Evolutionary conservation across 2,113 vertebrate genomes (phyloP), one percentile per base, ranked within the genome.

Genomic region (Litocranius walleri): DNA sequence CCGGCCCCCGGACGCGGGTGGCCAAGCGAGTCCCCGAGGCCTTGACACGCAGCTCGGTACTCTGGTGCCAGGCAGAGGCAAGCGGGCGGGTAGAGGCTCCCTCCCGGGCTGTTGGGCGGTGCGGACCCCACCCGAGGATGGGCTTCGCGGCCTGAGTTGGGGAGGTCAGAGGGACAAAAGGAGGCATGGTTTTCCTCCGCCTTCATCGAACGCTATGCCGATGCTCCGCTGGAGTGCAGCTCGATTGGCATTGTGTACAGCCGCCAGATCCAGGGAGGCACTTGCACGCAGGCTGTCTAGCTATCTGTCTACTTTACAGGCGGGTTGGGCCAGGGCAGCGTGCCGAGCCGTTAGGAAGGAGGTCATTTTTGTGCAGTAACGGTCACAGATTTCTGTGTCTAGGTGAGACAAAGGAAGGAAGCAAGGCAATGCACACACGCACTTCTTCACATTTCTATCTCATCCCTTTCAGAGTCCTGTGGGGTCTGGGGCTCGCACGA

Each of bases 341-440:
- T 40, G 40, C 40, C 40, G 40, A 40, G 40, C 40, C 64, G 3
- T 21, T 9, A n/a, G 64, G 64, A 17, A 12, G 64, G 64, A 36
- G n/a, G n/a, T 23, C n/a, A 23, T 71, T 21, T 71, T 21, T 21
- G n/a, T 3, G 17, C 64, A 36, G 17, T 36, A 71, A 71, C 5
- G 19, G 19, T 6, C 12, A 5, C 17, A 36, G 64, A 21, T 23
- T 71, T 36, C 64, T 71, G 4, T 21, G n/a, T 71, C 67, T 36
- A 6, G 19, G 67, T 71, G 6, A 40, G 67, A 36, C 2, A 17
- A 11, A 67, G n/a, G n/a, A 11, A 67, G n/a, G n/a, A 3, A 36
- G n/a, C n/a, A 3, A 36, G 5, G 33, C n/a, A 71, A 6, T 0
- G 9, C 19, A 36, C 67, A 23, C 19, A 0, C 3, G 19, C 3